phyloP scores from a whole-genome alignment of 1,140 invertebrate genomes.

The Harpegnathos saltator region DNA sequence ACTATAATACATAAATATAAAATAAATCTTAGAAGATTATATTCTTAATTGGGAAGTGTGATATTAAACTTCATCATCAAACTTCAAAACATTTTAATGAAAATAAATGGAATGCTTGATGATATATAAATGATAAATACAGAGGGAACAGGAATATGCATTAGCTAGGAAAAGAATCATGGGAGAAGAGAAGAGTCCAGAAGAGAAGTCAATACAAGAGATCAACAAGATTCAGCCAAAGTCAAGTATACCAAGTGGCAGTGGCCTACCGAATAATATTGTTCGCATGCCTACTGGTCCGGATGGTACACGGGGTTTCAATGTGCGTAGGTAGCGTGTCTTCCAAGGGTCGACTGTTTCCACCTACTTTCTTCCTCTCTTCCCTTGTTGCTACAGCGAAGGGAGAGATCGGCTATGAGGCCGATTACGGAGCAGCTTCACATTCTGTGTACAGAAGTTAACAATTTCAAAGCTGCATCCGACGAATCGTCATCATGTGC shows the following conservation, averaged over 20 bases:
- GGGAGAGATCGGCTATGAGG: slow-evolving; percentile 82
- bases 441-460: slow-evolving; percentile 53
- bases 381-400: slow-evolving; percentile 70
- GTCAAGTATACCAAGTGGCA: slow-evolving; percentile 52
- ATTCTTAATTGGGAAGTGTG: too few species aligned
- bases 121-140: slow-evolving; percentile 16
- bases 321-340: slow-evolving; percentile 86
- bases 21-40: too few species aligned
- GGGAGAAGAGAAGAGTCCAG: slow-evolving; percentile 92
- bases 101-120: neutral
- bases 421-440: slow-evolving; percentile 75
- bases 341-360: slow-evolving; percentile 65
- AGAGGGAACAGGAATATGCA: slow-evolving; percentile 94
- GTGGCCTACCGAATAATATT: slow-evolving; percentile 81
- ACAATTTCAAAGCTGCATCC: slow-evolving; percentile 41
- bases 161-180: slow-evolving; percentile 93
- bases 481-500: slow-evolving; percentile 4
- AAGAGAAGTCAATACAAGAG: slow-evolving; percentile 89
- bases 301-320: slow-evolving; percentile 88
- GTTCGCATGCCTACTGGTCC: slow-evolving; percentile 87
- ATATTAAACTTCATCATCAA: too few species aligned
- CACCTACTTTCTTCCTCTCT: slow-evolving; percentile 79
- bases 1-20: too few species aligned
- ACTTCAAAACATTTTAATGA: too few species aligned
- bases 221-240: slow-evolving; percentile 86